Evolutionary conservation across 1,140 invertebrate species (phyloP).

Genomic region (Bathynomus jamesi): DNA sequence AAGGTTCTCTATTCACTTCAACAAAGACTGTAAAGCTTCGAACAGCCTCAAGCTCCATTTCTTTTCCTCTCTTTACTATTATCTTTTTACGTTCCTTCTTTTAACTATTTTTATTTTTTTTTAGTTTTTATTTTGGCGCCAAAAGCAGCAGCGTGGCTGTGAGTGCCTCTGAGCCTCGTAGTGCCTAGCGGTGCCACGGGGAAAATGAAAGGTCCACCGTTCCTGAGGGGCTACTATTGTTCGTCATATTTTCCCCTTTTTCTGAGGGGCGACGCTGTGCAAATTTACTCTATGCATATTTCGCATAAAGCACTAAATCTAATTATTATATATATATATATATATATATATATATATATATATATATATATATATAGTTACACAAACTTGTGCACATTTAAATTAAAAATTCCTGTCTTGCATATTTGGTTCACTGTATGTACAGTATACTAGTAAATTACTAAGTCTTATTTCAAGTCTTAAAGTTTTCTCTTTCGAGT

Average conservation of each 20-base stretch:
- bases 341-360: constrained; percentile 2
- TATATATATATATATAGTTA: background rate
- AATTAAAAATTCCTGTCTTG: background rate
- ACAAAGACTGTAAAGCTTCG: background rate
- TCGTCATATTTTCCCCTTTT: background rate
- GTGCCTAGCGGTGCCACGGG: background rate
- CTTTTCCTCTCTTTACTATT: background rate
- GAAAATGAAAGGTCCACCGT: background rate
- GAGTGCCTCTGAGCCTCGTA: background rate
- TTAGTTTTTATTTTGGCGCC: background rate
- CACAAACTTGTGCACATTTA: background rate
- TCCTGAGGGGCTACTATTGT: background rate
- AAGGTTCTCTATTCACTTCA: background rate
- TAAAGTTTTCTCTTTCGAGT: too few species aligned
- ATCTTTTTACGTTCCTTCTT: background rate
- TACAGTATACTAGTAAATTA: too few species aligned
- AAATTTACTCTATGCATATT: background rate
- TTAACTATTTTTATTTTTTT: background rate
- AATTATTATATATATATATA: background rate
- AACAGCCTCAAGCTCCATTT: background rate
- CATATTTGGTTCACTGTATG: too few species aligned
- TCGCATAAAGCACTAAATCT: background rate
- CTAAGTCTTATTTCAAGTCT: too few species aligned
- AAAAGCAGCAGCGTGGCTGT: background rate
- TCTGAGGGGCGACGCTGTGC: background rate